Percentiles rank a stretch among this genome's conserved stretches.
Conservation (phyloP, 2,113 vertebrate species). For the Barbus barbus region DNA sequence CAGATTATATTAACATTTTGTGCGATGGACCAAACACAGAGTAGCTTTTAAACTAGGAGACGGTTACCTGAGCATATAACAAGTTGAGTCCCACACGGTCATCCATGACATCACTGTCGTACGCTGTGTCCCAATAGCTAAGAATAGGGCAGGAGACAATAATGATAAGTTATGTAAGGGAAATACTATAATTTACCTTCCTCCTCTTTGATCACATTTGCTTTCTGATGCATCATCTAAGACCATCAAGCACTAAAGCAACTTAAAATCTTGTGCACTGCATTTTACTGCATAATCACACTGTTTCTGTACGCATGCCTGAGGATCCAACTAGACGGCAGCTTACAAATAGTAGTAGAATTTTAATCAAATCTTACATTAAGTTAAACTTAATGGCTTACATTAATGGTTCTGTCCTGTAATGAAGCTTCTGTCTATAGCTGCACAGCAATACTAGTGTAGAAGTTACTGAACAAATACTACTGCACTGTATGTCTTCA, state of each 20-base stretch:
- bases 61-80: constrained; percentile 90
- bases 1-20: background rate
- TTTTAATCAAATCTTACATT: background rate
- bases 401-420: background rate
- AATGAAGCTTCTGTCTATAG: background rate
- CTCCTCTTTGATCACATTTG: background rate
- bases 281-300: background rate
- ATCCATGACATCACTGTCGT: constrained; percentile 94
- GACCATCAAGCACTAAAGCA: background rate
- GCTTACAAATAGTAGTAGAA: background rate
- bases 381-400: background rate
- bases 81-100: constrained; percentile 91
- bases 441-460: background rate
- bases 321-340: background rate
- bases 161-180: background rate
- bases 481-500: background rate
- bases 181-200: background rate
- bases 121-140: constrained; percentile 97
- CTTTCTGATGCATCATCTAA: background rate
- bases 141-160: constrained; percentile 20
- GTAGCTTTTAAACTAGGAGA: background rate
- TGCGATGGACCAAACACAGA: background rate
- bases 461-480: background rate
- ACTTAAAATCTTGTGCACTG: background rate
- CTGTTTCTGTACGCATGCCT: background rate